Evolutionary conservation across 2,797 vertebrate species (phyloP).

Genomic region (Sebastes flavidus): DNA sequence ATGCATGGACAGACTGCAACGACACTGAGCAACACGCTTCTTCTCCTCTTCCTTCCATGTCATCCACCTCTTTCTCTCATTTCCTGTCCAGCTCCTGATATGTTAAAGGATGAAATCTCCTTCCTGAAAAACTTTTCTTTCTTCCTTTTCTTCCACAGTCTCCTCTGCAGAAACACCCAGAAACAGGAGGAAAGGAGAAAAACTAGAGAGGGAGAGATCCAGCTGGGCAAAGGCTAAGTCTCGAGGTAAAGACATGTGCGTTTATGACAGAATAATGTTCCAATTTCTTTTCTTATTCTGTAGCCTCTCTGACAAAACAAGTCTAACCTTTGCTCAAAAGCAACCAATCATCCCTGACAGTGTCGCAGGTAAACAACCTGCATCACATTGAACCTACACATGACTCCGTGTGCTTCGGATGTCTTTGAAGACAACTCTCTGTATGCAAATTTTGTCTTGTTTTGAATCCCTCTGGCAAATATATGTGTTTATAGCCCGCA

Average conservation of each 20-base stretch:
- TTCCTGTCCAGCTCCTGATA: background rate
- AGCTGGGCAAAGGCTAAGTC: background rate
- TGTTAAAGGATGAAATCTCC: background rate
- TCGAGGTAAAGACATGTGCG: background rate
- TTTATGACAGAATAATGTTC: background rate
- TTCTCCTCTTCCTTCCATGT: background rate
- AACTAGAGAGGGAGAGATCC: conserved; percentile 20
- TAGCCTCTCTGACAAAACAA: conserved; percentile 5
- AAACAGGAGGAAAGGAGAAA: conserved; percentile 29
- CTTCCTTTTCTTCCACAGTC: conserved; percentile 24
- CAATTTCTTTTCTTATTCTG: background rate
- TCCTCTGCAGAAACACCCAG: conserved; percentile 1
- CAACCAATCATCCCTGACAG: conserved; percentile 5
- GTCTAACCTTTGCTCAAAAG: conserved; percentile 10
- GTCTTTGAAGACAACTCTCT: conserved; percentile 13
- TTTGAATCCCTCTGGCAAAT: conserved; percentile 27
- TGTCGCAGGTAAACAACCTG: conserved; percentile 28
- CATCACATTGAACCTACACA: conserved; percentile 1
- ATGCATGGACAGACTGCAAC: background rate
- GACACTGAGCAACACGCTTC: conserved; percentile 18
- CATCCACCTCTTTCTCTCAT: background rate
- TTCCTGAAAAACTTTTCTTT: background rate
- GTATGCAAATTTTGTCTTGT: conserved; percentile 2
- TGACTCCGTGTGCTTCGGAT: background rate
- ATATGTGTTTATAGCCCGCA: conserved; percentile 33